Conservation (phyloP, 2,113 vertebrate species). For the Dasyprocta punctata region DNA sequence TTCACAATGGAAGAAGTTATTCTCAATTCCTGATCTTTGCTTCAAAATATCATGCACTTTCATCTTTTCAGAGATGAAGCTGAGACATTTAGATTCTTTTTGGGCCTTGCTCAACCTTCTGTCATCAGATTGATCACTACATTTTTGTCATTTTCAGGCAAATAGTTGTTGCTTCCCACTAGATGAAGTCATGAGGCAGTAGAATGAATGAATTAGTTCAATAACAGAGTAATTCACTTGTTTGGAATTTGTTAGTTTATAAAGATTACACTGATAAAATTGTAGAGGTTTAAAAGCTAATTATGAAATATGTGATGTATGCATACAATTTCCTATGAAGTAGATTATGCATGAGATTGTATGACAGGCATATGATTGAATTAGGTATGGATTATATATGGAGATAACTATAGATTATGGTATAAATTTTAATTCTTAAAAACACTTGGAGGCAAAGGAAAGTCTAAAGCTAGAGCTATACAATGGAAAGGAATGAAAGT, state of each 20-base stretch:
- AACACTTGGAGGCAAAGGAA: background rate
- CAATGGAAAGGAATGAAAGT: background rate
- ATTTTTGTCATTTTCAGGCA: background rate
- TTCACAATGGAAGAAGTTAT: background rate
- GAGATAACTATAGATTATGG: background rate
- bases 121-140: background rate
- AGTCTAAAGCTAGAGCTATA: background rate
- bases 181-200: background rate
- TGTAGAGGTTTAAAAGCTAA: background rate
- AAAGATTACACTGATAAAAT: background rate
- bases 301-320: background rate
- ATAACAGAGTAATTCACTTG: background rate
- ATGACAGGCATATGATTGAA: background rate
- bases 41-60: background rate
- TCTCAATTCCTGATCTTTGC: background rate
- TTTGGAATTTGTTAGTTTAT: background rate
- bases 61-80: too few relatives aligned
- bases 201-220: too few relatives aligned
- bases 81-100: background rate
- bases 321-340: background rate
- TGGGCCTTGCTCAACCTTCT: background rate
- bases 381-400: background rate
- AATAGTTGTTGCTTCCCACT: background rate
- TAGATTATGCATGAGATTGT: background rate
- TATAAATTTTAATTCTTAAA: background rate